phyloP scores from a whole-genome alignment of 2,888 invertebrate genomes.

The Hypolimnas misippus region DNA sequence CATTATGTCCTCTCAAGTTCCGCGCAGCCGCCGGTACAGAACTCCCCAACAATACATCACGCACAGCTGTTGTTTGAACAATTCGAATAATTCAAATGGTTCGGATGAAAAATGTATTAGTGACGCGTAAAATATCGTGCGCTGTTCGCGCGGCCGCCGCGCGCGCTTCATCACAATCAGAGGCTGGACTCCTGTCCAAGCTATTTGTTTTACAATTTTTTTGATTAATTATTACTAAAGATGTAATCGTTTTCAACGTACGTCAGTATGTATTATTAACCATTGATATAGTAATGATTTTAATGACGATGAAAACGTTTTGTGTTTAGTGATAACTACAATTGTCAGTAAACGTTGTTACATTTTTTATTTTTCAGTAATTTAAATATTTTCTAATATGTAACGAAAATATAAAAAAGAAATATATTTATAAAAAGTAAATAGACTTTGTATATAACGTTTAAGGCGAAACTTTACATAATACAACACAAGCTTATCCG shows the following conservation, averaged over 20 bases:
- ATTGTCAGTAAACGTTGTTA: no score
- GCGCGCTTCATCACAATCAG: constrained; percentile 19
- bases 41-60: constrained; percentile 1
- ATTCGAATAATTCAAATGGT: constrained; percentile 7
- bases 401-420: no score
- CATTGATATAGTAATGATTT: not conserved
- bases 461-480: no score
- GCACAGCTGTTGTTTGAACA: constrained; percentile 1
- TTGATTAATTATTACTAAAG: constrained; percentile 22
- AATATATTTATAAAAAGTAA: no score
- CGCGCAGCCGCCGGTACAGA: no score
- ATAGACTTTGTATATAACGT: no score
- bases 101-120: constrained; percentile 28
- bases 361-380: no score
- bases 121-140: constrained; percentile 22
- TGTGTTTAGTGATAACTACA: not conserved
- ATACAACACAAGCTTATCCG: no score
- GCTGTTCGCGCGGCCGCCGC: constrained; percentile 9
- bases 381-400: no score
- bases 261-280: not conserved
- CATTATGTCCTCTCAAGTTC: not conserved
- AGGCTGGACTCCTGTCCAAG: constrained; percentile 6
- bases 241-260: not conserved
- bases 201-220: constrained; percentile 23
- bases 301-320: not conserved